phyloP scores from a whole-genome alignment of 2,797 vertebrate species.

The Iguana delicatissima region DNA sequence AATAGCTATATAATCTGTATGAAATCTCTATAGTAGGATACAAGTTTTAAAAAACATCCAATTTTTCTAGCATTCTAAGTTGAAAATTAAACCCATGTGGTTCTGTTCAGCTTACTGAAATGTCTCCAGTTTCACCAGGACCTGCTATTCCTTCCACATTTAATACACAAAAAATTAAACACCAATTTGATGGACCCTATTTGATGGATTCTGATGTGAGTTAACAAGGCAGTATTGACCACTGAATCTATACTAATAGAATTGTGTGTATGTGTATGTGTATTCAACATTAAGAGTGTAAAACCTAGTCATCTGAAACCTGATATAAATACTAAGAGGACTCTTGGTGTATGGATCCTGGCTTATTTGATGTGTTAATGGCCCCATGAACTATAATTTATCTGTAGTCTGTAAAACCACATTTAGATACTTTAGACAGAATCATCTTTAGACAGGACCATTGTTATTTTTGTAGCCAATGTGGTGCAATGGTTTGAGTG shows the following conservation, averaged over 20 bases:
- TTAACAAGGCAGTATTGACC: not conserved
- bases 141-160: not conserved
- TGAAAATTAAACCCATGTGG: not conserved
- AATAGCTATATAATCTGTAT: not conserved
- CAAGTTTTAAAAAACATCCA: slow-evolving; percentile 12
- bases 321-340: too few species aligned
- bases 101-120: not conserved
- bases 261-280: too few species aligned
- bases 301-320: too few species aligned
- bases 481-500: too few species aligned
- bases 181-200: not conserved
- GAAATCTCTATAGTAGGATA: slow-evolving; percentile 25
- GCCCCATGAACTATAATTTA: too few species aligned
- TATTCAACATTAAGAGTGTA: too few species aligned
- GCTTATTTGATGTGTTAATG: too few species aligned
- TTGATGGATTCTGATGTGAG: not conserved
- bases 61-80: slow-evolving; percentile 15
- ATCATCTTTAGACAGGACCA: too few species aligned
- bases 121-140: not conserved
- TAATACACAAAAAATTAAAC: not conserved
- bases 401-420: too few species aligned
- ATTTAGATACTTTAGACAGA: too few species aligned
- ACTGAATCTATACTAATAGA: not conserved
- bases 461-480: too few species aligned
- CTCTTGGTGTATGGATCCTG: too few species aligned